Percentiles rank a stretch among this genome's conserved stretches.
Evolutionary conservation across 2,888 invertebrate genomes (phyloP).

Genomic region (Hermaeophaga mercurialis): DNA sequence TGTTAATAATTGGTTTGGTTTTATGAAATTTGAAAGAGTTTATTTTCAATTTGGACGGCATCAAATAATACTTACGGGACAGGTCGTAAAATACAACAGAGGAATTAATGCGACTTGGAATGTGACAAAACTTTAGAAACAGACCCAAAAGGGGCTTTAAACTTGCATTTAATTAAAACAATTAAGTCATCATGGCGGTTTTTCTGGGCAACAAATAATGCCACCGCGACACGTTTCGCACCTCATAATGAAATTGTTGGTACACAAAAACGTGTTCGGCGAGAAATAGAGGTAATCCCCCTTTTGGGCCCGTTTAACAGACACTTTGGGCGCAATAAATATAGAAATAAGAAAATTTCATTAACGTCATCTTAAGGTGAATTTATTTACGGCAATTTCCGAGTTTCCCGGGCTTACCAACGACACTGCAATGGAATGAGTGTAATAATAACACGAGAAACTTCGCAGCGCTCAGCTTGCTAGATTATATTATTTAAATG

Average conservation of each 20-base stretch:
- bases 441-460: constrained; percentile 55
- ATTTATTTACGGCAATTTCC: constrained; percentile 63
- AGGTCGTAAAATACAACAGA: neutral
- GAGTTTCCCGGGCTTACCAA: constrained; percentile 54
- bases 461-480: constrained; percentile 42
- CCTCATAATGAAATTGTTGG: constrained; percentile 47
- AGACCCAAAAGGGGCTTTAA: constrained; percentile 2
- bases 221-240: constrained; percentile 48
- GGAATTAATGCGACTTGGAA: constrained; percentile 2
- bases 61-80: too few species aligned
- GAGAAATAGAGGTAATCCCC: constrained; percentile 36
- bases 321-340: constrained; percentile 56
- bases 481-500: constrained; percentile 56
- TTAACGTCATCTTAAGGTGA: constrained; percentile 64
- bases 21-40: too few species aligned
- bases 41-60: too few species aligned
- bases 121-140: constrained; percentile 17
- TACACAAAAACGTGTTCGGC: constrained; percentile 44
- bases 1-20: too few species aligned
- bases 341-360: constrained; percentile 62
- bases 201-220: constrained; percentile 48
- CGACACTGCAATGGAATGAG: constrained; percentile 46
- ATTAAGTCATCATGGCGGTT: constrained; percentile 34
- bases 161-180: constrained; percentile 35
- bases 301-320: constrained; percentile 46